Conservation (phyloP, 1,140 invertebrate species). For the Yoshiicerus persimilis region DNA sequence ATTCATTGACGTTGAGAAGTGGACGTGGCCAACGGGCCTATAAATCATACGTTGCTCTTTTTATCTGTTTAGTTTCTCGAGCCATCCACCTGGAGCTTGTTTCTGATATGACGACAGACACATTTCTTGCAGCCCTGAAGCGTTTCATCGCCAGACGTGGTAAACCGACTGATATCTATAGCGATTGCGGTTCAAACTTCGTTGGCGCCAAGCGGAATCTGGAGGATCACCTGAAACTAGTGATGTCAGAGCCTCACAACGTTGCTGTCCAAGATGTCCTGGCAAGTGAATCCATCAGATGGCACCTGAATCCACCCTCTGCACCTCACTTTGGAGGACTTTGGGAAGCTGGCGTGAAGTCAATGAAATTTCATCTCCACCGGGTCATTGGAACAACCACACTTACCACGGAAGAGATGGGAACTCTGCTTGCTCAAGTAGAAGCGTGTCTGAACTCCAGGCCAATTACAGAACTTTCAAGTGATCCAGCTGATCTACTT, state of each 20-base stretch:
- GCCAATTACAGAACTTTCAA: no score
- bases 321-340: slow-evolving; percentile 50
- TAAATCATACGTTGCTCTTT: slow-evolving; percentile 55
- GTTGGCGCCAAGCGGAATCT: slow-evolving; percentile 48
- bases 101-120: slow-evolving; percentile 52
- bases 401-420: slow-evolving; percentile 48
- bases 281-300: neutral
- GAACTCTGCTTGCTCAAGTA: slow-evolving; percentile 25
- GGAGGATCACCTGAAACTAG: neutral
- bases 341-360: slow-evolving; percentile 48
- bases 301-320: slow-evolving; percentile 50
- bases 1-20: slow-evolving; percentile 49
- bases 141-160: slow-evolving; percentile 53
- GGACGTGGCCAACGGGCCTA: slow-evolving; percentile 42
- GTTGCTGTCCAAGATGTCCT: neutral
- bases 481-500: no score
- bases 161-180: slow-evolving; percentile 50
- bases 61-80: slow-evolving; percentile 55
- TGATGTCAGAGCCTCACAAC: neutral
- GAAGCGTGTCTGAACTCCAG: no score
- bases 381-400: neutral
- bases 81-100: slow-evolving; percentile 56
- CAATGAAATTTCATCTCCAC: slow-evolving; percentile 11
- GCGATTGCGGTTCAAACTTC: slow-evolving; percentile 56
- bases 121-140: slow-evolving; percentile 53